Base-by-base conservation (phyloP, 2,888 invertebrate genomes). In the Halictus ligatus region DNA sequence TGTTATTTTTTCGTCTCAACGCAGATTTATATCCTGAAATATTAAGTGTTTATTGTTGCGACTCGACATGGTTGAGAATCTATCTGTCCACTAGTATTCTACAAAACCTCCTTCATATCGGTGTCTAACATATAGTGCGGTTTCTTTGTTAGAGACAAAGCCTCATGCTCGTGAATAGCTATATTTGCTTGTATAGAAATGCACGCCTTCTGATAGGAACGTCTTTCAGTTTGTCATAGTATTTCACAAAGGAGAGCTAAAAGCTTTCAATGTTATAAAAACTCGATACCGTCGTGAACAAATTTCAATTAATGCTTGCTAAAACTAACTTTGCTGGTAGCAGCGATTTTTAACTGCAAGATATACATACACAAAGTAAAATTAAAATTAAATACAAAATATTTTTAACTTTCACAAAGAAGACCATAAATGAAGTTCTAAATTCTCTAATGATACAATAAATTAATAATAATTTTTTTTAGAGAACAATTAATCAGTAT, bases 91-190 rank as follows among this genome's bases (percentile, higher is more conserved):
- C 25, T 64, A 58, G n/a, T n/a, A n/a, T 58, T 58, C 12, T n/a
- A 29, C 29, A 64, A 29, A 64, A 15, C 15, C 15, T 64, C 15
- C 2, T 15, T 25, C 64, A 64, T 64, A 29, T 64, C 60, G 0
- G 15, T 29, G 29, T 29, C 29, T 29, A 64, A 64, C 25, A 15
- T 64, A 64, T 64, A 64, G 15, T 13, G 60, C 15, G 6, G 6
- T 64, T 15, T 29, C 64, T 64, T 64, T 64, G 64, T 64, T 64
- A 64, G 5, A 64, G 64, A 64, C 64, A 29, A 29, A 64, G 64
- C 64, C 29, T 18, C 29, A n/a, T 15, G 15, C 64, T 25, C 29
- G 64, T 64, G 64, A 64, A 64, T 64, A 10, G 64, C 13, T 64
- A 29, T 64, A 29, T 64, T 29, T 8, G 0, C 29, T 29, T 2